Conservation (phyloP, 2,888 invertebrate species). For the Tiliacea aurago region DNA sequence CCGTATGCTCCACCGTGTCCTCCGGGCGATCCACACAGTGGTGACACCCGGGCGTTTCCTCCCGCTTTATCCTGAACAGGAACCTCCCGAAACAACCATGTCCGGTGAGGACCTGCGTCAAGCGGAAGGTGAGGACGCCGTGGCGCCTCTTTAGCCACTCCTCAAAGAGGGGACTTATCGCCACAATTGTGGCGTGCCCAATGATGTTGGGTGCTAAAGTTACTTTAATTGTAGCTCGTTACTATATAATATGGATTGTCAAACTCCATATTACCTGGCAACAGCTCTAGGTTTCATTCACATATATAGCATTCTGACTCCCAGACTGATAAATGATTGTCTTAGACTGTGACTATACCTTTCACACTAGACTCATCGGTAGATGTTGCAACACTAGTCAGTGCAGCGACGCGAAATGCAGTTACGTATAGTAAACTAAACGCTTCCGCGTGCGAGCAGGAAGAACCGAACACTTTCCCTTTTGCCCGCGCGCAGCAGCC, state of each 20-base stretch:
- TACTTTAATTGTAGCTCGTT: too few species aligned
- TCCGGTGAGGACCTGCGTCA: too few species aligned
- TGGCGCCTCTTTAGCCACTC: too few species aligned
- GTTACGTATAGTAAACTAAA: constrained; percentile 84
- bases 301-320: constrained; percentile 42
- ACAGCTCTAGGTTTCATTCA: constrained; percentile 14
- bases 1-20: too few species aligned
- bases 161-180: too few species aligned
- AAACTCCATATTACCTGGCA: not conserved
- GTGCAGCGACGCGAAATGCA: constrained; percentile 77
- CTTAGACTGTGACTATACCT: constrained; percentile 35
- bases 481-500: constrained; percentile 89
- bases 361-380: constrained; percentile 64
- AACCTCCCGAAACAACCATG: too few species aligned
- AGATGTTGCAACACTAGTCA: constrained; percentile 64
- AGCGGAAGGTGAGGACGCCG: too few species aligned
- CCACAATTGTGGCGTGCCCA: too few species aligned
- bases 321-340: constrained; percentile 51
- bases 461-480: constrained; percentile 89
- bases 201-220: too few species aligned
- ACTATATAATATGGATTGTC: not conserved
- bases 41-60: too few species aligned
- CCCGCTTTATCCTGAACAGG: too few species aligned
- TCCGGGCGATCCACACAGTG: too few species aligned
- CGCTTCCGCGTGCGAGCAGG: constrained; percentile 89